Evolutionary conservation across 92 coral and sea anemone species (phyloP), one percentile per base, ranked within the genome.

Genomic region (Galaxea fascicularis): DNA sequence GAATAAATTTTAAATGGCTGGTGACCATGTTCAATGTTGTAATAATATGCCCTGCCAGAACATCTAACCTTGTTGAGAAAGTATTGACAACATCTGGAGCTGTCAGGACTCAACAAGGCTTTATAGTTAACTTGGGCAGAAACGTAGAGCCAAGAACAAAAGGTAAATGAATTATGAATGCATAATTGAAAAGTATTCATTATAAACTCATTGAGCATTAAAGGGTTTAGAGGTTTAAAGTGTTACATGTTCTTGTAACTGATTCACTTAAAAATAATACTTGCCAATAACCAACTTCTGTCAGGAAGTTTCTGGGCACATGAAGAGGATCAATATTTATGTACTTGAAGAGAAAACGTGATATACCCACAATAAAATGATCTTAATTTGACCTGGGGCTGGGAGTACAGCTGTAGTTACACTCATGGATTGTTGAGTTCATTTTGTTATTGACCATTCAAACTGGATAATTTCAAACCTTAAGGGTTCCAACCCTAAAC

Each of bases 81-180:
- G 60, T 60, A 8, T 15, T 72, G 35, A 10, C 60, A 10, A 21
- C 77, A 47, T 22, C 31, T 24, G 79, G 79, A 53, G 79, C 79
- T 74, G 79, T 16, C 25, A 53, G 54, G 49, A 20, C 65, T 18
- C 79, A 74, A 27, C 79, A 73, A 28, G 62, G 78, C 30, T 47
- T 73, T 29, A 73, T 73, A 10, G 63, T 73, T 47, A 73, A 73
- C 31, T 21, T 26, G 31, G 14, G 14, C 78, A 73, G 24, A 22
- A 28, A 16, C 49, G 51, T 18, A 49, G 63, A 73, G 26, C 4
- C 44, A 73, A 73, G 24, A 14, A 27, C 62, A 73, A 49, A 73
- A 24, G 78, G 64, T 28, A 52, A 52, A 53, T 73, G 78, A 52
- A 10, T 52, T 45, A 5, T 73, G 78, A 73, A 18, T 16, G 3